These are phyloP conservation scores for Xenentodon cancila DNA, from an alignment of 2,797 vertebrate species.

Conservation along the genomic window DNA sequence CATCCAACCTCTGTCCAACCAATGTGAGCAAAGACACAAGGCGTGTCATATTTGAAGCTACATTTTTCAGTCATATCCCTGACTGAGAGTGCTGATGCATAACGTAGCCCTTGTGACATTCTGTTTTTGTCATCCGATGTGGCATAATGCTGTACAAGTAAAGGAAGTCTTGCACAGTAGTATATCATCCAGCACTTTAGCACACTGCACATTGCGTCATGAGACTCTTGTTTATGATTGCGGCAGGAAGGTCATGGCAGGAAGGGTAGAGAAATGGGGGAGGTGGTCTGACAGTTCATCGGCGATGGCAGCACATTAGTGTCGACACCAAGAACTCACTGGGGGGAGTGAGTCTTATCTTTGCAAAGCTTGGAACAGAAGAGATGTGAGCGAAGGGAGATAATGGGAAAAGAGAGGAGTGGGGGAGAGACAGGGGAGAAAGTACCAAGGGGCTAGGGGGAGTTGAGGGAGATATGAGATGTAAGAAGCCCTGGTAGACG, in stretches of 20 bases:
- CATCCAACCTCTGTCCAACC: conserved; percentile 36
- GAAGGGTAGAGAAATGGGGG: conserved; percentile 31
- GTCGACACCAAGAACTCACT: conserved; percentile 72
- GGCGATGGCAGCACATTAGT: conserved; percentile 76
- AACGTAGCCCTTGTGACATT: conserved; percentile 10
- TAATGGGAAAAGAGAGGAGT: conserved; percentile 49
- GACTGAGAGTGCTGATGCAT: conserved; percentile 38
- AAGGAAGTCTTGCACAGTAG: no score
- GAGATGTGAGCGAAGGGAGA: conserved; percentile 54
- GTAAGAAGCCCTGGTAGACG: conserved; percentile 48
- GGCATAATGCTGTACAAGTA: no score
- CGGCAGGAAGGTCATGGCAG: conserved; percentile 65
- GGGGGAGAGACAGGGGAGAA: conserved; percentile 10
- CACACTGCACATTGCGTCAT: neutral
- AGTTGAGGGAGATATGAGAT: conserved; percentile 51
- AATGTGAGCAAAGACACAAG: conserved; percentile 56
- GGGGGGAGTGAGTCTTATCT: conserved; percentile 78
- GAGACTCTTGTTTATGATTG: conserved; percentile 8
- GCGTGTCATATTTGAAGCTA: neutral
- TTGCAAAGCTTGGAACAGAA: conserved; percentile 69
- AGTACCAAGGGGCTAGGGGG: conserved; percentile 3
- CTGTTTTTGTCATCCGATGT: conserved; percentile 2
- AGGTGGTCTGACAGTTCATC: conserved; percentile 77
- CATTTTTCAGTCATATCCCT: conserved; percentile 26
- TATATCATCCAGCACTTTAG: no score